phyloP scores from a whole-genome alignment of 2,797 vertebrate genomes.

The Neosilurus mollespiculum region DNA sequence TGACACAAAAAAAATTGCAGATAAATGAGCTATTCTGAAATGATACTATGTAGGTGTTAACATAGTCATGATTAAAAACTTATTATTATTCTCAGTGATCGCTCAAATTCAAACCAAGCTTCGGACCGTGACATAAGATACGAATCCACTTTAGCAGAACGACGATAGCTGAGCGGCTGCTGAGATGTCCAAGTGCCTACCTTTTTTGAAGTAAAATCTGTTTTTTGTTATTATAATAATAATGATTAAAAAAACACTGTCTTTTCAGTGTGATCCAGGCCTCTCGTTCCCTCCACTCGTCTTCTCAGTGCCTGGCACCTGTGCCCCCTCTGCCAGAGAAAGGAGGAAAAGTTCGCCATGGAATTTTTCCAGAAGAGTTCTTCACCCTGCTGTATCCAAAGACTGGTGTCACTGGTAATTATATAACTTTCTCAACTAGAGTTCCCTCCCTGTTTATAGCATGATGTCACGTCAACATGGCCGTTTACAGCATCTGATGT shows the following conservation, averaged over 20 bases:
- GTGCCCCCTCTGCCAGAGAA: constrained; percentile 88
- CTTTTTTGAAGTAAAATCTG: background rate
- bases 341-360: constrained; percentile 88
- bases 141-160: too few species aligned
- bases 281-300: constrained; percentile 81
- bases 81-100: too few species aligned
- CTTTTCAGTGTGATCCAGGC: constrained; percentile 71
- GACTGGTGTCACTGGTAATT: constrained; percentile 92
- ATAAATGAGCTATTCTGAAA: too few species aligned
- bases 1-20: too few species aligned
- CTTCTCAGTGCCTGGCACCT: constrained; percentile 79
- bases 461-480: background rate
- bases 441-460: background rate
- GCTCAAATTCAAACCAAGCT: too few species aligned
- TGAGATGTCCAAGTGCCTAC: background rate
- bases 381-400: constrained; percentile 96
- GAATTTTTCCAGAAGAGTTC: constrained; percentile 90
- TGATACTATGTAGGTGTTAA: too few species aligned
- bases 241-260: background rate
- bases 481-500: background rate
- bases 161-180: too few species aligned
- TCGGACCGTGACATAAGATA: too few species aligned
- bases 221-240: background rate
- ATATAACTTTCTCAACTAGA: background rate
- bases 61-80: too few species aligned